phyloP scores from a whole-genome alignment of 2,113 vertebrate genomes.

The Brienomyrus longianalis region DNA sequence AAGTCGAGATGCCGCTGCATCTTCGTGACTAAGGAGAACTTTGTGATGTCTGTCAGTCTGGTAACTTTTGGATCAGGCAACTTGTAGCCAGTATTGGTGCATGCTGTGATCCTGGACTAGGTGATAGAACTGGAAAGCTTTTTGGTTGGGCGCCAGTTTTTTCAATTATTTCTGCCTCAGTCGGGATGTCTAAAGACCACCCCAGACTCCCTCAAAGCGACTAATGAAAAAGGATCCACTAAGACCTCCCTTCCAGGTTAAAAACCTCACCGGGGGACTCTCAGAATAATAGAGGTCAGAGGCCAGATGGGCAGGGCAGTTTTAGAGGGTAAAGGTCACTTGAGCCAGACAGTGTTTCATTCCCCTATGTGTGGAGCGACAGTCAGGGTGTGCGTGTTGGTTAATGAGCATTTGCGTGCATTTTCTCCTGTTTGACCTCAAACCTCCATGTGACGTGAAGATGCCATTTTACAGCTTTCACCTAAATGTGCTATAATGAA shows the following conservation, averaged over 20 bases:
- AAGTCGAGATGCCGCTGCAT: background rate
- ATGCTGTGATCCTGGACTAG: background rate
- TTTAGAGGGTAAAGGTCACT: conserved; percentile 45
- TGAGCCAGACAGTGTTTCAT: conserved; percentile 35
- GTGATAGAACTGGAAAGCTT: background rate
- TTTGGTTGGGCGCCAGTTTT: background rate
- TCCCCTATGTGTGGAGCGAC: background rate
- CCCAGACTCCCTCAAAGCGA: conserved; percentile 72
- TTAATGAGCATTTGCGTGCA: background rate
- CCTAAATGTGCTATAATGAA: conserved; percentile 1
- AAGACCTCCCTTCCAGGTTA: conserved; percentile 65
- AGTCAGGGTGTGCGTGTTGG: background rate
- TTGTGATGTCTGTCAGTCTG: background rate
- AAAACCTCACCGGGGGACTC: conserved; percentile 63
- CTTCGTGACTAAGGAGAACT: background rate
- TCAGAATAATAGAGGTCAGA: conserved; percentile 76
- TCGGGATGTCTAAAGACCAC: conserved; percentile 66
- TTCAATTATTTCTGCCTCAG: conserved; percentile 50
- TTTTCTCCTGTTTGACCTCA: background rate
- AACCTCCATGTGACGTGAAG: background rate
- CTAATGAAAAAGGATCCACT: conserved; percentile 69
- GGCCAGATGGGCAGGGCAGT: conserved; percentile 55
- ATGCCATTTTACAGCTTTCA: background rate
- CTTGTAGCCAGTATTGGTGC: background rate
- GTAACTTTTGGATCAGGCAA: background rate